A percentile compares a stretch with the other conserved stretches of the same genome.
Evolutionary conservation across 2,888 invertebrate genomes (phyloP).

Genomic region (Chrysopilus asiliformis): DNA sequence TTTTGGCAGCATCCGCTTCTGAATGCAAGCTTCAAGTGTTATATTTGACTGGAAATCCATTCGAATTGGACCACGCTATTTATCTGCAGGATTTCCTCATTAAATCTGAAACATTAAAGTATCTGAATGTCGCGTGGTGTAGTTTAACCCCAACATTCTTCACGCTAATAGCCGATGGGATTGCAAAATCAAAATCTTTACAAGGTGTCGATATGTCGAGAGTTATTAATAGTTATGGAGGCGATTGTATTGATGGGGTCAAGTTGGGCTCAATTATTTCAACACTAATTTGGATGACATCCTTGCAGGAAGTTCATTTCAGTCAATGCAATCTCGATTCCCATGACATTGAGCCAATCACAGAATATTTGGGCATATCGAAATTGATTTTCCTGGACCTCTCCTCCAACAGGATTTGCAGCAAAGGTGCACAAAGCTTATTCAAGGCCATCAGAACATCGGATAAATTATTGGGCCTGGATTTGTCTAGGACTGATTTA

Average conservation of each 20-base stretch:
- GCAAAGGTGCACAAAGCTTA: constrained; percentile 23
- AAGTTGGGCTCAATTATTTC: constrained; percentile 23
- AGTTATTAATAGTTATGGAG: constrained; percentile 16
- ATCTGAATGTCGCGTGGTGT: constrained; percentile 14
- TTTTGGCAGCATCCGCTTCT: background rate
- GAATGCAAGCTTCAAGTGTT: constrained; percentile 3
- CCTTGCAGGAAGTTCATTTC: constrained; percentile 23
- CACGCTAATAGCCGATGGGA: constrained; percentile 28
- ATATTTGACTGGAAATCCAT: constrained; percentile 11
- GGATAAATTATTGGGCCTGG: constrained; percentile 20
- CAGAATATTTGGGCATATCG: constrained; percentile 25
- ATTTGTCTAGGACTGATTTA: constrained; percentile 25
- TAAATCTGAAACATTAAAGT: constrained; percentile 5
- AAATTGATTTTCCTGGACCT: constrained; percentile 21
- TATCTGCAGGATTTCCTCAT: constrained; percentile 11
- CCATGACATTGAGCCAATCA: constrained; percentile 25
- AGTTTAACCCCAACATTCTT: constrained; percentile 26
- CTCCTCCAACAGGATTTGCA: constrained; percentile 23
- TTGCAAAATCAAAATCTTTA: constrained; percentile 24
- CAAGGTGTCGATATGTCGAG: constrained; percentile 21
- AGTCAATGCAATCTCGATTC: constrained; percentile 25
- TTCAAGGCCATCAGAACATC: constrained; percentile 21
- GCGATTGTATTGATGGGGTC: constrained; percentile 21
- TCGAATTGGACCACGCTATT: constrained; percentile 5
- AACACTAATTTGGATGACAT: constrained; percentile 26